phyloP scores from a whole-genome alignment of 1,140 invertebrate genomes.

The Heterodera carotae region DNA sequence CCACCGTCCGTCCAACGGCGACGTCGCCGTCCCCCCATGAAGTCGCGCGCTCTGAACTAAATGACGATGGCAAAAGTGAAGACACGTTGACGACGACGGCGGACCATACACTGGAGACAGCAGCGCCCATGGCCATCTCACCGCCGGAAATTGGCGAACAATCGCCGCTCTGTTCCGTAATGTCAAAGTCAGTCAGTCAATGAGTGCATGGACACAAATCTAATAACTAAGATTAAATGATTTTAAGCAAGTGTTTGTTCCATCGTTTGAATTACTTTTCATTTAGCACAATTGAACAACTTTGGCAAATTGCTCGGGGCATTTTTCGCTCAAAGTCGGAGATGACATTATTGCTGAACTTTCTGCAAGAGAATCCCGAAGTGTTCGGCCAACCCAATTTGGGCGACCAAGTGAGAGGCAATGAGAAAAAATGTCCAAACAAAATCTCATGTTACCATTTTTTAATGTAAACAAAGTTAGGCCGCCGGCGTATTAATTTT shows the following conservation, averaged over 20 bases:
- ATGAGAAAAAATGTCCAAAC: neutral
- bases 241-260: neutral
- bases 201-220: too few relatives aligned
- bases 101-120: neutral
- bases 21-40: too few relatives aligned
- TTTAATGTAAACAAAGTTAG: too few relatives aligned
- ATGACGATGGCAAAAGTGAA: neutral
- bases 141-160: neutral
- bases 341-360: neutral
- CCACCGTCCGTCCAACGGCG: too few relatives aligned
- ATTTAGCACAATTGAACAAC: neutral
- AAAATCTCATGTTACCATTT: too few relatives aligned
- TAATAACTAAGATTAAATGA: too few relatives aligned
- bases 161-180: neutral
- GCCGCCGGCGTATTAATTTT: too few relatives aligned
- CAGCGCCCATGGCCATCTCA: neutral
- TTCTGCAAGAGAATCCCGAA: constrained; percentile 17
- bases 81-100: too few relatives aligned
- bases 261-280: neutral
- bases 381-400: neutral
- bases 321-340: neutral
- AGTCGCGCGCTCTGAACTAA: neutral
- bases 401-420: neutral
- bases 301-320: constrained; percentile 16
- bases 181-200: neutral